These are phyloP conservation scores for Pachyuromys duprasi DNA, from an alignment of 2,797 vertebrate species.

Conservation along the genomic window DNA sequence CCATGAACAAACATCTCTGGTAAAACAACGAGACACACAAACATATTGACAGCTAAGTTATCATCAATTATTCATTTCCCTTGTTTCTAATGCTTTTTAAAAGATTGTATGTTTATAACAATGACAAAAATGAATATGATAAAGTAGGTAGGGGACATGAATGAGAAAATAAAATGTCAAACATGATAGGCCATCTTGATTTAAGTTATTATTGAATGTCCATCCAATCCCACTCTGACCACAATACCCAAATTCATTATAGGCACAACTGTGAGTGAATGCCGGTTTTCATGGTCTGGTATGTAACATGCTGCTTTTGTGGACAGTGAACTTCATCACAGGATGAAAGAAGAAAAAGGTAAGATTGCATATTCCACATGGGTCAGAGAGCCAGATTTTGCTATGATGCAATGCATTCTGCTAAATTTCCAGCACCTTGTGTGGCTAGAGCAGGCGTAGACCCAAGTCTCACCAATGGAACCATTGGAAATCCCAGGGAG, in stretches of 20 bases:
- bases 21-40: neutral
- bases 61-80: neutral
- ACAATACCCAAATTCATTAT: neutral
- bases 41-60: neutral
- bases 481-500: neutral
- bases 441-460: neutral
- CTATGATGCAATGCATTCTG: neutral
- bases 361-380: neutral
- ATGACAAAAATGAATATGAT: neutral
- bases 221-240: neutral
- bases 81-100: neutral
- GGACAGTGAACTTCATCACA: neutral
- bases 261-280: neutral
- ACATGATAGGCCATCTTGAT: slow-evolving; percentile 14
- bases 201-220: neutral
- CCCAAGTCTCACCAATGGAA: neutral
- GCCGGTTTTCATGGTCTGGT: neutral
- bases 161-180: neutral
- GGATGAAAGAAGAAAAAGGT: neutral
- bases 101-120: neutral
- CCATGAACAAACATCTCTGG: neutral
- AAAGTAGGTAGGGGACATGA: neutral
- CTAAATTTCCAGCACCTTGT: neutral
- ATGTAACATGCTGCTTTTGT: neutral
- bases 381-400: neutral